Evolutionary conservation across 2,113 vertebrate species (phyloP), one percentile per base, ranked within the genome.

Genomic region (Rhinogobius similis): DNA sequence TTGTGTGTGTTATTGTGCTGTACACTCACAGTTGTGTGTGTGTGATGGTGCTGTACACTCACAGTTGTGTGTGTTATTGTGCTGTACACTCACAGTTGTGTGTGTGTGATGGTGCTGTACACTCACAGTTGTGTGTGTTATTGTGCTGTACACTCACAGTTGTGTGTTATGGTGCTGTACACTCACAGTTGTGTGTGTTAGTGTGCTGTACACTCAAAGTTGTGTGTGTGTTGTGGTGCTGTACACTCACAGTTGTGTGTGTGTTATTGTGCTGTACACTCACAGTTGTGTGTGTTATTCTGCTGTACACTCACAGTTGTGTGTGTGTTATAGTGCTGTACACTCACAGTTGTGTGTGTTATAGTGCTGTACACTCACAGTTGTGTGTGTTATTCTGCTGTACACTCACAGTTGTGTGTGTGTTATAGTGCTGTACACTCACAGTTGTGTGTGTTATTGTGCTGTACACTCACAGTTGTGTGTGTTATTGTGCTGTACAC

Each of bases 1-100:
- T 36, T 1, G 20, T 41, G 56, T 24, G 72, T 79, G 32, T 36
- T n/a, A n/a, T n/a, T n/a, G n/a, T n/a, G n/a, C n/a, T n/a, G n/a
- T n/a, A n/a, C n/a, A n/a, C n/a, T n/a, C n/a, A n/a, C n/a, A n/a
- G n/a, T n/a, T n/a, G n/a, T n/a, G n/a, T 36, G 44, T 46, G 43
- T 39, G n/a, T 39, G 13, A 16, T 61, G 55, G 14, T 36, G 32
- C 9, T 3, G 32, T 36, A 8, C 32, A 6, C 29, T 10, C 1
- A 6, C 16, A 29, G 71, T 32, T n/a, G n/a, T 68, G n/a, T 46
- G 5, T 70, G 13, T 32, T 32, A 6, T 32, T 7, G 32, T 36
- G 9, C 32, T 7, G 5, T 36, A 36, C 5, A 36, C n/a, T n/a
- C n/a, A n/a, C 5, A 36, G 3, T 36, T 1, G 20, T 41, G 56